phyloP scores from a whole-genome alignment of 2,113 vertebrate genomes.

The Campylorhamphus procurvoides region DNA sequence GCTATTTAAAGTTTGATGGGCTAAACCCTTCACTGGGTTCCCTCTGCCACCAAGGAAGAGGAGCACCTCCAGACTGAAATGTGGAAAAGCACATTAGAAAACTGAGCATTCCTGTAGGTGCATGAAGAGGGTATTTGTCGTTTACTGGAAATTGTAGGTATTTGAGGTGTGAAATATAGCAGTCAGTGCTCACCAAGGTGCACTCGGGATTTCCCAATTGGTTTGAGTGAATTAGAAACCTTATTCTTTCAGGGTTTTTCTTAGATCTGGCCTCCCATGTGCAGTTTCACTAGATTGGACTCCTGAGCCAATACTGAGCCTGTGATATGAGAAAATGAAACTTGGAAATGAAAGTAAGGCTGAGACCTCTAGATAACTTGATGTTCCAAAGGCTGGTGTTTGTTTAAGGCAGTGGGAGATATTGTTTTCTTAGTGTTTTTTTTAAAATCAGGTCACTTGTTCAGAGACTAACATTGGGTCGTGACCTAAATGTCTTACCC shows the following conservation, averaged over 20 bases:
- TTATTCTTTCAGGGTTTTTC: neutral
- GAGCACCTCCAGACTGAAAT: neutral
- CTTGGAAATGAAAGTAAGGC: neutral
- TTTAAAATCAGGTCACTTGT: neutral
- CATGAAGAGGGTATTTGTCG: neutral
- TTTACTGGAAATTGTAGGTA: neutral
- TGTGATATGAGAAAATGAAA: neutral
- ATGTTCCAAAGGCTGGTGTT: neutral
- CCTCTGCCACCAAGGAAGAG: neutral
- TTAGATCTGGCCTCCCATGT: neutral
- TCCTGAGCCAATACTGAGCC: neutral
- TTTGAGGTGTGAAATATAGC: neutral
- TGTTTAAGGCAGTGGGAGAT: neutral
- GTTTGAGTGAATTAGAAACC: neutral
- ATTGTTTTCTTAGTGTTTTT: neutral
- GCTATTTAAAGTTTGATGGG: neutral
- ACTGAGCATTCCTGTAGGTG: neutral
- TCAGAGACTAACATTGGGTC: neutral
- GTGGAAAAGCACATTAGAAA: neutral
- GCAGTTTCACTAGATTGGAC: neutral
- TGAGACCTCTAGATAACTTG: neutral
- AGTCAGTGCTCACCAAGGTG: neutral
- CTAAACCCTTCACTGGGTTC: neutral
- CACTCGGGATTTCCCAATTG: neutral
- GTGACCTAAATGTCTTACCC: neutral